These are phyloP conservation scores for Philypnodon macrostomus DNA, from an alignment of 2,797 vertebrate species.

Conservation along the genomic window DNA sequence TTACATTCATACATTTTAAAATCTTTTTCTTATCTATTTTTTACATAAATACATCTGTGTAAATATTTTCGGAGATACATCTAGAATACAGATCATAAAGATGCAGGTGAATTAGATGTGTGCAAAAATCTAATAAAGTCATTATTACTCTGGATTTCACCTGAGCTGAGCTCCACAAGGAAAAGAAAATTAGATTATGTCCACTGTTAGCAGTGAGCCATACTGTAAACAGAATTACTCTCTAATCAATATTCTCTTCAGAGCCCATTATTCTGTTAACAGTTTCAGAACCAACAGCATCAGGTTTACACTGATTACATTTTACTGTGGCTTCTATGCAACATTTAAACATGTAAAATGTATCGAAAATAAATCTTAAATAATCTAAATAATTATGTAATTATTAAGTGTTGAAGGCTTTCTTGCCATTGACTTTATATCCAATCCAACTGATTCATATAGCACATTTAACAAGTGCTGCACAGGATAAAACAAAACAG, in stretches of 20 bases:
- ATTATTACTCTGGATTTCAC: conserved; percentile 12
- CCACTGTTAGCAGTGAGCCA: conserved; percentile 14
- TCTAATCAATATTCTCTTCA: conserved; percentile 26
- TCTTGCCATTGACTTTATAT: too few relatives aligned
- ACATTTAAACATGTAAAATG: neutral
- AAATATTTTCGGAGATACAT: too few relatives aligned
- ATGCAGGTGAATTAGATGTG: conserved; percentile 15
- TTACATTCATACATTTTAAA: too few relatives aligned
- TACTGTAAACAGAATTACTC: conserved; percentile 35
- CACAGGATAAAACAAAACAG: too few relatives aligned
- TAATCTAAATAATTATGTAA: neutral
- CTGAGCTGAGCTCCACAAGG: conserved; percentile 13
- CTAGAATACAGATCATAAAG: conserved; percentile 3
- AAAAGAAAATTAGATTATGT: conserved; percentile 30
- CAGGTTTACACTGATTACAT: neutral
- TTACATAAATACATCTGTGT: too few relatives aligned
- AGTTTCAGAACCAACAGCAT: conserved; percentile 5
- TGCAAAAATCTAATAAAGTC: conserved; percentile 33
- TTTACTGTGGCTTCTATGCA: neutral
- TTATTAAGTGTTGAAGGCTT: too few relatives aligned
- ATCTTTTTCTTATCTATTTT: too few relatives aligned
- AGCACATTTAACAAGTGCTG: too few relatives aligned
- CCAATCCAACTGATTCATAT: too few relatives aligned
- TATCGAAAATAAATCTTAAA: too few relatives aligned
- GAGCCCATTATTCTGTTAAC: conserved; percentile 8